Conservation (phyloP, 2,113 vertebrate genomes). For the Ammodytes dubius region DNA sequence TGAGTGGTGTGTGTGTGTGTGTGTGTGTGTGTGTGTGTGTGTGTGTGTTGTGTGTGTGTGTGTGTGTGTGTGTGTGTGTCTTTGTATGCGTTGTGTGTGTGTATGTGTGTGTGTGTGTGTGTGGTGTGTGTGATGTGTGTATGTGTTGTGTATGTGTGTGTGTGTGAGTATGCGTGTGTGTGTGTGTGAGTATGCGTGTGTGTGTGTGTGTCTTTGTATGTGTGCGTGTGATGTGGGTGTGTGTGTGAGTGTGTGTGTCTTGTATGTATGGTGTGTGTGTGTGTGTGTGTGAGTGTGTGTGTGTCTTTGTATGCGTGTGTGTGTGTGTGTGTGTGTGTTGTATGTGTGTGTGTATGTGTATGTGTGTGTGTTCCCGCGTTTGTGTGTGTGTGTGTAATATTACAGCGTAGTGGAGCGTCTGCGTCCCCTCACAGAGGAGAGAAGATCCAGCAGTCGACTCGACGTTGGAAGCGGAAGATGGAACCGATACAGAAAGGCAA, state of each 20-base stretch:
- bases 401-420: conserved; percentile 85
- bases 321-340: conserved; percentile 74
- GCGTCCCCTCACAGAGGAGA: conserved; percentile 96
- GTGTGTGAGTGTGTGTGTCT: conserved; percentile 72
- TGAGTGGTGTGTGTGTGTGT: conserved; percentile 75
- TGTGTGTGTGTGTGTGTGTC: conserved; percentile 78
- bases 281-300: conserved; percentile 13
- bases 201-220: neutral
- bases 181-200: conserved; percentile 86
- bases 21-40: neutral
- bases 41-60: conserved; percentile 16
- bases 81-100: too few species aligned
- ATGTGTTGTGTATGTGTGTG: conserved; percentile 6
- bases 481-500: neutral
- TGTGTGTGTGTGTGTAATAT: conserved; percentile 82
- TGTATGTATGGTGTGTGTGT: too few species aligned
- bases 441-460: conserved; percentile 88
- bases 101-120: conserved; percentile 19
- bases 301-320: too few species aligned
- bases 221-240: conserved; percentile 34
- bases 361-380: conserved; percentile 46
- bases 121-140: conserved; percentile 79
- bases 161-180: conserved; percentile 52
- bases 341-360: conserved; percentile 4
- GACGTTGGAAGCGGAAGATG: conserved; percentile 47